phyloP scores from a whole-genome alignment of 1,140 invertebrate genomes.

The Bombus ignitus region DNA sequence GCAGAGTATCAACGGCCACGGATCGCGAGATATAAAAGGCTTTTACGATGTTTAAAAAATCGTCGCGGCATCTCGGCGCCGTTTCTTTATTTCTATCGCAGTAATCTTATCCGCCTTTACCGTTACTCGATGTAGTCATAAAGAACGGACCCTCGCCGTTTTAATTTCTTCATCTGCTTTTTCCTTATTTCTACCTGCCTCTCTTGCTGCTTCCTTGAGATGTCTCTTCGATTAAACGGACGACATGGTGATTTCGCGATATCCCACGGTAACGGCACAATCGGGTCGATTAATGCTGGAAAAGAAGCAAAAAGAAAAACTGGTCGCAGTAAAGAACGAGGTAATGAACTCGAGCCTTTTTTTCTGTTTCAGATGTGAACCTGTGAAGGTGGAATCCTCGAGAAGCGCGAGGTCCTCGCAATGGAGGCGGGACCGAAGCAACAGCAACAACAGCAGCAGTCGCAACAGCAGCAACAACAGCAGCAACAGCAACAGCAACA shows the following conservation, averaged over 20 bases:
- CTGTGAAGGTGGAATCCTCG: conserved; percentile 70
- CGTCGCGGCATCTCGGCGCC: conserved; percentile 15
- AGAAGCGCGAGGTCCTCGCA: conserved; percentile 76
- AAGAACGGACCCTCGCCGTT: conserved; percentile 37
- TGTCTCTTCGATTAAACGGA: too few relatives aligned
- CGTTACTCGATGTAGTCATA: conserved; percentile 43
- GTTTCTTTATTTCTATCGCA: conserved; percentile 16
- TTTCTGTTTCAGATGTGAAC: conserved; percentile 79
- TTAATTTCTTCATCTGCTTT: conserved; percentile 50
- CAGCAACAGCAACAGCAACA: conserved; percentile 35
- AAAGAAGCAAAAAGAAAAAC: too few relatives aligned
- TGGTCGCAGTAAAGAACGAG: too few relatives aligned
- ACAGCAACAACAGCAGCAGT: conserved; percentile 50
- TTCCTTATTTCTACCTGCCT: too few relatives aligned
- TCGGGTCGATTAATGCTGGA: too few relatives aligned
- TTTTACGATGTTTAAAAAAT: conserved; percentile 59
- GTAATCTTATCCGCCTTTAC: conserved; percentile 54
- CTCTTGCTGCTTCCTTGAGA: too few relatives aligned
- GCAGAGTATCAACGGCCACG: too few relatives aligned
- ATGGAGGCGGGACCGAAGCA: conserved; percentile 80
- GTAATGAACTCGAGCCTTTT: neutral
- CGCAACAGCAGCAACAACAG: conserved; percentile 10
- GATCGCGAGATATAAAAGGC: neutral
- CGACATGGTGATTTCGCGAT: too few relatives aligned
- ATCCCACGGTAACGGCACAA: too few relatives aligned